These are phyloP conservation scores for Ceratosolen fusciceps DNA, from an alignment of 1,140 invertebrate genomes.

Conservation along the genomic window DNA sequence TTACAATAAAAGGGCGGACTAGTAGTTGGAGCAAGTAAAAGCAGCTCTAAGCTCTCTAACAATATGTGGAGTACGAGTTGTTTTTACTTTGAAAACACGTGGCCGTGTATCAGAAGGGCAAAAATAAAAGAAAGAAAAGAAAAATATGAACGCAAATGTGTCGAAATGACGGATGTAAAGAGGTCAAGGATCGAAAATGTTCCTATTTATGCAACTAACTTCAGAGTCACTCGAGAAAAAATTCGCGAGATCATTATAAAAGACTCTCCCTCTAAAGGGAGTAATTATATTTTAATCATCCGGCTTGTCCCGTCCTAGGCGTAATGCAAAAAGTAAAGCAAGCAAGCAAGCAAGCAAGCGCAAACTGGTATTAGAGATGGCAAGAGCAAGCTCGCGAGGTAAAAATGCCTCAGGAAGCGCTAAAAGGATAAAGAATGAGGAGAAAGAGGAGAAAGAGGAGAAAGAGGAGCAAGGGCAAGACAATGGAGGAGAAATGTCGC, in stretches of 20 bases:
- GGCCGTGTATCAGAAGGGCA: too few species aligned
- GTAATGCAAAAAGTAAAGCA: too few species aligned
- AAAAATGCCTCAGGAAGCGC: neutral
- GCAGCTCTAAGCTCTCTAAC: too few species aligned
- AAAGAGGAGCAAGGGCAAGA: neutral
- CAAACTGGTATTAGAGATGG: too few species aligned
- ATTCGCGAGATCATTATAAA: neutral
- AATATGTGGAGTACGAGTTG: too few species aligned
- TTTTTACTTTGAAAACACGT: too few species aligned
- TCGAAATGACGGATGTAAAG: neutral
- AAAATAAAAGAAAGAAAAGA: too few species aligned
- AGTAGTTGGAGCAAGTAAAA: too few species aligned
- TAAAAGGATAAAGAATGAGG: neutral
- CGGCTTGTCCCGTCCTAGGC: neutral
- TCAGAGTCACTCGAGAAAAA: neutral
- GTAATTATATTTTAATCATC: neutral
- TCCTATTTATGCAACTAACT: neutral
- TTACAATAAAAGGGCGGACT: too few species aligned
- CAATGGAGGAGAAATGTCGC: neutral
- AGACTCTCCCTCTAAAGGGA: neutral
- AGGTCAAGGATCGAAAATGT: neutral
- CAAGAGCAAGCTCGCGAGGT: too few species aligned
- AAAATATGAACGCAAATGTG: neutral
- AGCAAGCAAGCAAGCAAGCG: too few species aligned
- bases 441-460: neutral